phyloP scores from a whole-genome alignment of 2,888 invertebrate species.

The Metellina segmentata region DNA sequence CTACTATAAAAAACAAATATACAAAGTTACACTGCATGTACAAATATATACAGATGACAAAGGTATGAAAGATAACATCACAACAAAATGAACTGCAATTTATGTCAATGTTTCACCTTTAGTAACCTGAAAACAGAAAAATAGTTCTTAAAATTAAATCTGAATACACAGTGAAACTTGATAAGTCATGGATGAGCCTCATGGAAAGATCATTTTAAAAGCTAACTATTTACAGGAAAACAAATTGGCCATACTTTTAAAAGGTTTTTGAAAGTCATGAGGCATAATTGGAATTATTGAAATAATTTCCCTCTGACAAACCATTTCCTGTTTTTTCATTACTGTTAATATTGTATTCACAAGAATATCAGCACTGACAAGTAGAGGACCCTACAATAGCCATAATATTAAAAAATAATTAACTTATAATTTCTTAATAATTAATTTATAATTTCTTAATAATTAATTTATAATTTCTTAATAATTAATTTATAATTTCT shows the following conservation, averaged over 20 bases:
- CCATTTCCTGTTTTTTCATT: no score
- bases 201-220: background rate
- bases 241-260: background rate
- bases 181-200: background rate
- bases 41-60: background rate
- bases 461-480: no score
- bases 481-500: no score
- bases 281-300: no score
- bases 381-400: no score
- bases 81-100: background rate
- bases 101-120: conserved; percentile 91
- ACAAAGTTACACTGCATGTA: background rate
- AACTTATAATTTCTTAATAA: no score
- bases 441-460: no score
- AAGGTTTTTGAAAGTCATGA: no score
- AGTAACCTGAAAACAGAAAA: conserved; percentile 86
- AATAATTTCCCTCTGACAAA: no score
- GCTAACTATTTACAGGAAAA: background rate
- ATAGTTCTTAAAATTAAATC: conserved; percentile 20
- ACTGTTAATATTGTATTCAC: no score
- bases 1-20: background rate
- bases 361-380: background rate
- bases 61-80: background rate
- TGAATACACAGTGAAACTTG: background rate
- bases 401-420: no score